Conservation (phyloP, 2,888 invertebrate genomes). For the Drosophila parthenogenetica region DNA sequence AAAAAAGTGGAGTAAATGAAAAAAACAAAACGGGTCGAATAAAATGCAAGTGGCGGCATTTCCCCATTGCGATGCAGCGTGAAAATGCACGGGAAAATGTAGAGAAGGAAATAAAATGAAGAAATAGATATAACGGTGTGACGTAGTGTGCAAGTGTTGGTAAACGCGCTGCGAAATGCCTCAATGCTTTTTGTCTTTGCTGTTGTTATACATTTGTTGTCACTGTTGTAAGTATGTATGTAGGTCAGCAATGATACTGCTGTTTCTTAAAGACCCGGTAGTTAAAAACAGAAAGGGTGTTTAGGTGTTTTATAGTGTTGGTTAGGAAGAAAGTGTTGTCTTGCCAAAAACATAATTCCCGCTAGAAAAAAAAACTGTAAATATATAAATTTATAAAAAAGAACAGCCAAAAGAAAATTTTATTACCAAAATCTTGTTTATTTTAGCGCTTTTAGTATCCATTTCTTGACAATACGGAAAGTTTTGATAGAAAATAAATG, state of each 20-base stretch:
- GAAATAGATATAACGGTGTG: slow-evolving; percentile 39
- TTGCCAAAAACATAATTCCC: too few species aligned
- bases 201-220: slow-evolving; percentile 30
- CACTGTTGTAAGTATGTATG: slow-evolving; percentile 53
- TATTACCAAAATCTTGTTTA: background rate
- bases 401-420: background rate
- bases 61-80: slow-evolving; percentile 51
- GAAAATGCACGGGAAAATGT: slow-evolving; percentile 40
- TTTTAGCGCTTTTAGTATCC: background rate
- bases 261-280: slow-evolving; percentile 37
- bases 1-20: slow-evolving; percentile 13
- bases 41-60: slow-evolving; percentile 73
- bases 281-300: background rate
- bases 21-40: slow-evolving; percentile 41
- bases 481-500: slow-evolving; percentile 8
- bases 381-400: background rate
- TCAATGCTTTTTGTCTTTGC: slow-evolving; percentile 46
- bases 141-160: slow-evolving; percentile 70
- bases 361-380: background rate
- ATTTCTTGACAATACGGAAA: background rate
- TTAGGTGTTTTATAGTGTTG: background rate
- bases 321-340: background rate
- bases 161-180: slow-evolving; percentile 68
- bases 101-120: slow-evolving; percentile 44
- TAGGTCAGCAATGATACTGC: slow-evolving; percentile 59